These are phyloP conservation scores for Aythya fuligula DNA, from an alignment of 2,797 vertebrate species.

Conservation along the genomic window DNA sequence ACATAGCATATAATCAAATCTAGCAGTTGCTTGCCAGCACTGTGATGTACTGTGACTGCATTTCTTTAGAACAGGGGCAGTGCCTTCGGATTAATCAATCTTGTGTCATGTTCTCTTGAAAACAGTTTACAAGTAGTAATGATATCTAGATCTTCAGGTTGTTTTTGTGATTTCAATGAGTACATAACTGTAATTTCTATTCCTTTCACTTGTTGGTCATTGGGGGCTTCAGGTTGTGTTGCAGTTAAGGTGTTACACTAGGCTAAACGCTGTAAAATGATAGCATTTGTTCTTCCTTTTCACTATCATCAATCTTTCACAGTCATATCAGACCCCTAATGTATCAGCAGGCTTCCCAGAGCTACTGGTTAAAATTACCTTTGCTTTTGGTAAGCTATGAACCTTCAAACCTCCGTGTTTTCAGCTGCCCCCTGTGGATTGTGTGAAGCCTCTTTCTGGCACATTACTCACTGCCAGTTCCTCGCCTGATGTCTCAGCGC, in stretches of 20 bases:
- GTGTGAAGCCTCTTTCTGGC: slow-evolving; percentile 69
- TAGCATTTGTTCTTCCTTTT: slow-evolving; percentile 78
- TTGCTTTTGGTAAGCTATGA: slow-evolving; percentile 76
- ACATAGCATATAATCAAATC: background rate
- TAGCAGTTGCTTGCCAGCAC: background rate
- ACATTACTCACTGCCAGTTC: slow-evolving; percentile 76
- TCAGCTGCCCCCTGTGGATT: slow-evolving; percentile 74
- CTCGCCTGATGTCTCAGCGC: slow-evolving; percentile 54
- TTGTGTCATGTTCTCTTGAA: background rate
- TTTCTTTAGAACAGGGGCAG: too few relatives aligned
- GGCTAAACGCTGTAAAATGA: slow-evolving; percentile 79
- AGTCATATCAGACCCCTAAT: slow-evolving; percentile 64
- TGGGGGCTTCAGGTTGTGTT: slow-evolving; percentile 16
- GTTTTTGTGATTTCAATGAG: slow-evolving; percentile 2
- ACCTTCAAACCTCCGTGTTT: slow-evolving; percentile 74
- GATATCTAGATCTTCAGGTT: background rate
- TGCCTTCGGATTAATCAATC: background rate
- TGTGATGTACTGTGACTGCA: accelerated
- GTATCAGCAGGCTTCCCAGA: slow-evolving; percentile 76
- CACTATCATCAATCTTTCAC: slow-evolving; percentile 81
- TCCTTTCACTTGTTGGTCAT: slow-evolving; percentile 35
- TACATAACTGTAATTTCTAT: background rate
- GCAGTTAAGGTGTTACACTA: slow-evolving; percentile 69
- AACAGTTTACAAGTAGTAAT: background rate
- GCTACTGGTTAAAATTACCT: slow-evolving; percentile 77